Conservation (phyloP, 2,888 invertebrate species). For the Stenurella melanura region DNA sequence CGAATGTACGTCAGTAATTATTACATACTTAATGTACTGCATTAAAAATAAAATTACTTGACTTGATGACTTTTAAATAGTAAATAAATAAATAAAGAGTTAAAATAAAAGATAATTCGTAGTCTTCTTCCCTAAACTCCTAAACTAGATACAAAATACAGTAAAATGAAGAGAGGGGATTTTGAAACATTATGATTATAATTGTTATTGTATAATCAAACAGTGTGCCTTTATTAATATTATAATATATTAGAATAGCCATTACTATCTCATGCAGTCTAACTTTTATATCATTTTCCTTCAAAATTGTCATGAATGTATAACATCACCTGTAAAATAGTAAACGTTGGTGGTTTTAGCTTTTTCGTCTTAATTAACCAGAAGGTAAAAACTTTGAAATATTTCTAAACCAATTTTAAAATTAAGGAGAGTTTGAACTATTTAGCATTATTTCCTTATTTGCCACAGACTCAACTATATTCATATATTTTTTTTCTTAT, state of each 20-base stretch:
- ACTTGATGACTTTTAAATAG: conserved; percentile 21
- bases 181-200: neutral
- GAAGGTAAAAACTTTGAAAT: too few species aligned
- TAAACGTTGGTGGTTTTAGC: too few species aligned
- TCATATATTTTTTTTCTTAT: too few species aligned
- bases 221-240: neutral
- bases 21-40: conserved; percentile 36
- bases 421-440: too few species aligned
- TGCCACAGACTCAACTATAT: too few species aligned
- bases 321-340: too few species aligned
- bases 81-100: conserved; percentile 14
- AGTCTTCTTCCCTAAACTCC: conserved; percentile 17
- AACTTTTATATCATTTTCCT: too few species aligned
- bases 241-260: neutral
- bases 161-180: conserved; percentile 38
- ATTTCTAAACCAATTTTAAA: too few species aligned
- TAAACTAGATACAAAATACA: conserved; percentile 15
- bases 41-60: conserved; percentile 12
- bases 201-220: neutral
- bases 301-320: too few species aligned
- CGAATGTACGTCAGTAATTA: conserved; percentile 5
- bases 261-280: neutral
- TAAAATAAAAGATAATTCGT: conserved; percentile 31
- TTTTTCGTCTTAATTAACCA: too few species aligned
- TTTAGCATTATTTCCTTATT: too few species aligned